phyloP scores from a whole-genome alignment of 2,888 invertebrate genomes.

The Tiphia femorata region DNA sequence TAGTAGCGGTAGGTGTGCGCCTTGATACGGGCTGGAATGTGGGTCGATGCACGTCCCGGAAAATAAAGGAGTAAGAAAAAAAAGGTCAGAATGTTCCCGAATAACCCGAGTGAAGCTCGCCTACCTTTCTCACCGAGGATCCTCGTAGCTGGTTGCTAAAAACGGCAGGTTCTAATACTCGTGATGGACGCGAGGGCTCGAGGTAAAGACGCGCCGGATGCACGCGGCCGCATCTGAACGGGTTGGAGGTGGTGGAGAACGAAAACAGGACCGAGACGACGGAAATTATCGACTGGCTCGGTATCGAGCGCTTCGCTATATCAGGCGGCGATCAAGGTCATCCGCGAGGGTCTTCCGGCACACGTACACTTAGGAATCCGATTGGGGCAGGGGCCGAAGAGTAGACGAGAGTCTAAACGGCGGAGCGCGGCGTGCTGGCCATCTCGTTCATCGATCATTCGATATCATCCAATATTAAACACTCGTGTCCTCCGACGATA shows the following conservation, averaged over 20 bases:
- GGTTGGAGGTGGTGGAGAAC: slow-evolving; percentile 26
- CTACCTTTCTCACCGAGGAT: not conserved
- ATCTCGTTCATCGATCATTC: not conserved
- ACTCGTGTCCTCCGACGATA: no score
- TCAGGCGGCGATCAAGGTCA: slow-evolving; percentile 43
- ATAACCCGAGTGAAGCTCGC: not conserved
- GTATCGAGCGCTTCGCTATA: slow-evolving; percentile 35
- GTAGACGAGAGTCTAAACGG: no score
- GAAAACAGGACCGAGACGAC: slow-evolving; percentile 15
- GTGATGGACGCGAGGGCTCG: not conserved
- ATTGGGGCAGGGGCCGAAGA: no score
- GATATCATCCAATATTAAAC: no score
- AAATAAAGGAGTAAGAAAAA: not conserved
- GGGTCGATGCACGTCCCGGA: no score
- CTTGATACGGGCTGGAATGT: no score
- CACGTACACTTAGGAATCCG: slow-evolving; percentile 26
- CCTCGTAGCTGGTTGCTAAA: not conserved
- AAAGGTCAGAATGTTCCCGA: not conserved
- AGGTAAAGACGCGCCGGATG: slow-evolving; percentile 3
- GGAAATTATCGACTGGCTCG: slow-evolving; percentile 49
- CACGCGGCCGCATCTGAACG: slow-evolving; percentile 4
- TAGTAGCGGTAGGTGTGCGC: no score
- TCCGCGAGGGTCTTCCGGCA: slow-evolving; percentile 33
- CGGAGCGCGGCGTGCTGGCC: not conserved
- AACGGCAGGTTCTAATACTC: not conserved